Conservation (phyloP, 2,888 invertebrate species). For the Caenorhabditis plicata region DNA sequence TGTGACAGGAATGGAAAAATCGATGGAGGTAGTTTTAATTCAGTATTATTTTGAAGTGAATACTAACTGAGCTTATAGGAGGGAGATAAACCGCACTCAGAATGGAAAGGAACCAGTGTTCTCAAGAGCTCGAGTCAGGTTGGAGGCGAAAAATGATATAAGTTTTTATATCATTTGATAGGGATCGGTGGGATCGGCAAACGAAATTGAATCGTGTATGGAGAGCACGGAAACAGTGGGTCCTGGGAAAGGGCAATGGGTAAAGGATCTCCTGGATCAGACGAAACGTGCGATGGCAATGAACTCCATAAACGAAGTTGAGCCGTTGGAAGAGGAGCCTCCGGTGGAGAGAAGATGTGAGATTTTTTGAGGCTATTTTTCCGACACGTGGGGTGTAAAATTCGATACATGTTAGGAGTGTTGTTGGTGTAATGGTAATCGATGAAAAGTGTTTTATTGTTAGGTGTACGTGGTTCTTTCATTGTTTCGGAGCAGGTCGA, state of each 20-base stretch:
- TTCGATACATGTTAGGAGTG: background rate
- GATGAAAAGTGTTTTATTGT: background rate
- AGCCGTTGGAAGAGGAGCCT: slow-evolving; percentile 9
- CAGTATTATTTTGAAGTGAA: background rate
- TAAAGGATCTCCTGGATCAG: slow-evolving; percentile 51
- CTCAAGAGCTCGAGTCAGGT: slow-evolving; percentile 43
- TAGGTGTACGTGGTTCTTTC: slow-evolving; percentile 30
- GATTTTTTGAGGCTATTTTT: no score
- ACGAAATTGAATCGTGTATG: slow-evolving; percentile 41
- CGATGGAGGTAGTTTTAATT: slow-evolving; percentile 34
- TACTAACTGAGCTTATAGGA: slow-evolving; percentile 20
- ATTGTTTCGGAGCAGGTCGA: slow-evolving; percentile 23
- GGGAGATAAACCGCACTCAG: slow-evolving; percentile 42
- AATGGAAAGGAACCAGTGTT: slow-evolving; percentile 27
- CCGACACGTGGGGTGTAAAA: background rate
- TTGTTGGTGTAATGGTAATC: background rate
- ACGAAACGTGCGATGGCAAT: slow-evolving; percentile 47
- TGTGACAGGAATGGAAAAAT: slow-evolving; percentile 41
- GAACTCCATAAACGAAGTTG: slow-evolving; percentile 41
- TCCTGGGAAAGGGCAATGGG: slow-evolving; percentile 59
- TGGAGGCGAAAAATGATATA: background rate
- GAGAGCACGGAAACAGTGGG: slow-evolving; percentile 53
- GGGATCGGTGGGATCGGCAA: slow-evolving; percentile 40
- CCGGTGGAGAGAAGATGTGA: slow-evolving; percentile 24
- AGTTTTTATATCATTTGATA: background rate